Evolutionary conservation across 30 jellyfish, hydroid and myxozoan genomes (phyloP).

Genomic region (Chironex yamaguchii): DNA sequence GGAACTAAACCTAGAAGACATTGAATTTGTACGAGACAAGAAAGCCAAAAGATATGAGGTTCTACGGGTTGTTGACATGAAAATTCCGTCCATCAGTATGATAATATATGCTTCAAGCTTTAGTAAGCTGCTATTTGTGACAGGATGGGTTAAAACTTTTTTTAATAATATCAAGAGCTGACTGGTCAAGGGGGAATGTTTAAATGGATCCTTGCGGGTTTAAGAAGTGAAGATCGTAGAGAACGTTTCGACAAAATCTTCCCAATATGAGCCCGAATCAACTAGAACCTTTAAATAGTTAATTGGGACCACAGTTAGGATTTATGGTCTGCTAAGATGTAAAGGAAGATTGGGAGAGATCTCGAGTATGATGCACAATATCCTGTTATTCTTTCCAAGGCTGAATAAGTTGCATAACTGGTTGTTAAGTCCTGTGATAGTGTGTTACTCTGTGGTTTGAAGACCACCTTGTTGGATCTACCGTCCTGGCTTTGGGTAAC

Average conservation of each 20-base stretch:
- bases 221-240: neutral
- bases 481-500: conserved; percentile 28
- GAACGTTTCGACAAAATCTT: neutral
- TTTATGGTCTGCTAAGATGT: neutral
- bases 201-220: neutral
- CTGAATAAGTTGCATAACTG: neutral
- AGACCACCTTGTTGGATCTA: conserved; percentile 19
- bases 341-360: conserved; percentile 31
- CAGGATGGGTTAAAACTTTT: conserved; percentile 13
- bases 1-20: neutral
- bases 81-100: neutral
- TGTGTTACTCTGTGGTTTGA: conserved; percentile 14
- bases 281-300: neutral
- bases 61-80: neutral
- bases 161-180: neutral
- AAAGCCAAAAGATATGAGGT: neutral
- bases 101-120: neutral
- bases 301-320: neutral
- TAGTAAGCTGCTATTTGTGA: conserved; percentile 5
- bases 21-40: neutral
- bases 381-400: conserved; percentile 19
- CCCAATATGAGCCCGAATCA: neutral
- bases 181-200: neutral
- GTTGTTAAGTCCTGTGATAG: neutral
- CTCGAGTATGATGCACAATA: neutral